A percentile compares a stretch with the other conserved stretches of the same genome.
Conservation (phyloP, 2,113 vertebrate species). For the Eira barbara region DNA sequence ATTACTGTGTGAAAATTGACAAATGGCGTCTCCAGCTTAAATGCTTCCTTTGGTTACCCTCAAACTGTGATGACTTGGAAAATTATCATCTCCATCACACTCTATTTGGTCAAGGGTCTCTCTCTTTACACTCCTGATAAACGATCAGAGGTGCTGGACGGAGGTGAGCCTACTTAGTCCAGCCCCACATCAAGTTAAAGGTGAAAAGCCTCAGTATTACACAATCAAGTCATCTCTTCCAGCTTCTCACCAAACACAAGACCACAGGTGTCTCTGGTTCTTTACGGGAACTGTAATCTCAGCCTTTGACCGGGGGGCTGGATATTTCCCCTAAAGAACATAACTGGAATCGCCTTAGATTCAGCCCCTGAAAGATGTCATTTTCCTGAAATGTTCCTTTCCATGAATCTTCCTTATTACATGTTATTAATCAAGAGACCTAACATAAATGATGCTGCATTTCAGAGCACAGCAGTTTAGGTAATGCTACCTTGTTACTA, state of each 20-base stretch:
- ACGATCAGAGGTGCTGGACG: neutral
- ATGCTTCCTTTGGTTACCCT: neutral
- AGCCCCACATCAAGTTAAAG: neutral
- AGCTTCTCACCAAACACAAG: neutral
- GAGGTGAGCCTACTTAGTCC: neutral
- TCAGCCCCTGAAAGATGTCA: neutral
- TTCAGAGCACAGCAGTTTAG: constrained; percentile 3
- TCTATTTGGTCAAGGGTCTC: neutral
- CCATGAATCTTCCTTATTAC: neutral
- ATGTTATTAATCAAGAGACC: constrained; percentile 14
- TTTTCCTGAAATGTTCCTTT: constrained; percentile 11
- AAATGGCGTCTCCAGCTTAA: neutral
- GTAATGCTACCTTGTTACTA: constrained; percentile 44
- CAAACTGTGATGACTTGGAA: neutral
- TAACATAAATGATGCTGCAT: neutral
- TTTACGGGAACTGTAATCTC: neutral
- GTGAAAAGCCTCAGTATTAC: neutral
- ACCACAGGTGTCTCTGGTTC: neutral
- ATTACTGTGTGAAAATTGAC: neutral
- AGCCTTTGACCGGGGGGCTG: neutral
- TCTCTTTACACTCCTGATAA: neutral
- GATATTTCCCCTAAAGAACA: neutral
- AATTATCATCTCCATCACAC: neutral
- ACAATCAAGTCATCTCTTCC: neutral
- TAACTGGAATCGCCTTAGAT: neutral